Evolutionary conservation across 2,113 vertebrate species (phyloP).

Genomic region (Dasyurus viverrinus): DNA sequence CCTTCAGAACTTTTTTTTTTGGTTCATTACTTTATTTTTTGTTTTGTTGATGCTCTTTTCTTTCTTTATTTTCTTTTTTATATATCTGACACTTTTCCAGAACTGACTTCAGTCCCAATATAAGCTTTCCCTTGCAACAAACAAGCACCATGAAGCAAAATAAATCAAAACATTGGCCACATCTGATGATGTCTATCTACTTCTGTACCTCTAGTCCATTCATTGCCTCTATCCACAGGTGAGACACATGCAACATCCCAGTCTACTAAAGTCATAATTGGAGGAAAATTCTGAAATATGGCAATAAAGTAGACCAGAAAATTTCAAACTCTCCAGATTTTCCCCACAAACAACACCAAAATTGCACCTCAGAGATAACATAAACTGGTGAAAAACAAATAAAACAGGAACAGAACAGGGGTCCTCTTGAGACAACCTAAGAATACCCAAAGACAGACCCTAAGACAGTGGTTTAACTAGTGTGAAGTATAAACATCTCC

Average conservation of each 20-base stretch:
- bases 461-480: too few relatives aligned
- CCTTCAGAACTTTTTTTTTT: background rate
- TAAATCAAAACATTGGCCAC: background rate
- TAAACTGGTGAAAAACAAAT: too few relatives aligned
- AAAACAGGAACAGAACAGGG: too few relatives aligned
- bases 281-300: too few relatives aligned
- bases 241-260: background rate
- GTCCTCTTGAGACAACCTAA: too few relatives aligned
- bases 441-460: too few relatives aligned
- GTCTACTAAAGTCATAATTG: background rate
- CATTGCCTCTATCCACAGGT: background rate
- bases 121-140: background rate
- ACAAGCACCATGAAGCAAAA: background rate
- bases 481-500: too few relatives aligned
- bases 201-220: background rate
- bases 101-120: background rate
- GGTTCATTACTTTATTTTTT: background rate
- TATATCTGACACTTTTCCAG: background rate
- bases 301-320: too few relatives aligned
- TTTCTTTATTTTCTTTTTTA: background rate
- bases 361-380: too few relatives aligned
- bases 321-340: too few relatives aligned
- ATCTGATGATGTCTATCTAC: background rate
- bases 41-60: background rate
- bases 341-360: too few relatives aligned